Evolutionary conservation across 2,888 invertebrate species (phyloP).

Genomic region (Carcina quercana): DNA sequence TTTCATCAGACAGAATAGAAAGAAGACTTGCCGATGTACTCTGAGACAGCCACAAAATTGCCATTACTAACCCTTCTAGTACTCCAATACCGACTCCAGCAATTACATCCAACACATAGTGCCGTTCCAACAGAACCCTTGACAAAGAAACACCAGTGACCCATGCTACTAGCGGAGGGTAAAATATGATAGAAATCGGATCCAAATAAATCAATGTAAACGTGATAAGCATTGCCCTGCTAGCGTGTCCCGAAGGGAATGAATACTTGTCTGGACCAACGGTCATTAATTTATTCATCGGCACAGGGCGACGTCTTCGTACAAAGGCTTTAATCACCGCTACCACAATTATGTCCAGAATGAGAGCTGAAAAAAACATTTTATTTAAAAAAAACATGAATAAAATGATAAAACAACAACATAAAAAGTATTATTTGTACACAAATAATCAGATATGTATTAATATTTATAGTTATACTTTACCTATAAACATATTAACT

Average conservation of each 20-base stretch:
- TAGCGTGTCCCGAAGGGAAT: slow-evolving; percentile 97
- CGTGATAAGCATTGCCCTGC: slow-evolving; percentile 84
- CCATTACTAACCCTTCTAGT: slow-evolving; percentile 78
- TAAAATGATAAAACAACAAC: no score
- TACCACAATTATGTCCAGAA: slow-evolving; percentile 86
- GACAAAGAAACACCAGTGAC: slow-evolving; percentile 82
- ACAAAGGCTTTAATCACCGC: slow-evolving; percentile 85
- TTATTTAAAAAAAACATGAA: background rate
- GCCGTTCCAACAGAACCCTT: slow-evolving; percentile 87
- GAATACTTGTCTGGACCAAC: slow-evolving; percentile 91
- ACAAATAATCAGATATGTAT: no score
- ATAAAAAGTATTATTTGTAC: no score
- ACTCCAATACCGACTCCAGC: slow-evolving; percentile 85
- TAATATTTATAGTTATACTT: no score
- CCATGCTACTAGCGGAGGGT: slow-evolving; percentile 83
- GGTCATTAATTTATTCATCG: slow-evolving; percentile 79
- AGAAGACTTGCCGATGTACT: slow-evolving; percentile 75
- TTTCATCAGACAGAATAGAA: slow-evolving; percentile 78
- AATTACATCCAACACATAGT: slow-evolving; percentile 89
- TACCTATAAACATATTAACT: slow-evolving; percentile 90
- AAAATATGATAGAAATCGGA: slow-evolving; percentile 75
- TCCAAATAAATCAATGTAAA: slow-evolving; percentile 81
- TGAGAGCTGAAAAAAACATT: slow-evolving; percentile 77
- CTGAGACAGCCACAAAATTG: slow-evolving; percentile 80
- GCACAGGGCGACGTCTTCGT: slow-evolving; percentile 83